Evolutionary conservation across 2,797 vertebrate genomes (phyloP), one percentile per base, ranked within the genome.

Genomic region (Pipistrellus pygmaeus): DNA sequence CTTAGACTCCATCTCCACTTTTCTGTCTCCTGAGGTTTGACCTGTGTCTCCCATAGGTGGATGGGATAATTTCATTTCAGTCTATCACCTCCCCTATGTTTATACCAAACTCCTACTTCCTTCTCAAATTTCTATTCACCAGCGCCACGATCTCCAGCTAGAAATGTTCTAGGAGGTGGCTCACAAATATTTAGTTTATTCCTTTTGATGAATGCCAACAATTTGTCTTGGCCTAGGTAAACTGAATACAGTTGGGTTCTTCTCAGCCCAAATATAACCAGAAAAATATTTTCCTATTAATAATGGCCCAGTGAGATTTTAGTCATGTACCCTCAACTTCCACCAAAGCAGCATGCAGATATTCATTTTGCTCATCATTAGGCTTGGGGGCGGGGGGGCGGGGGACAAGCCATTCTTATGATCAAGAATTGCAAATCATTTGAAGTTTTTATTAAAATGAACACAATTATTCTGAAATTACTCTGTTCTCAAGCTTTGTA

Each of bases 381-480:
- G 82, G 51, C 51, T 55, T 55, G 11, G 44, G 23, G n/a, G 23
- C 4, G n/a, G n/a, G n/a, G 23, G n/a, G 23, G 6, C 7, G 44
- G n/a, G 38, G 17, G 7, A 35, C 8, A 23, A 38, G 62, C 8
- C 30, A 48, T 46, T 86, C 57, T 72, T 76, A 35, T 87, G 48
- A 80, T 86, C 41, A 93, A 44, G 10, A 71, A 64, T 93, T 91
- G 23, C 27, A 89, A n/a, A 32, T 66, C 69, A 75, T 57, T 60
- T 92, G 14, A 94, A 85, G 30, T 87, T 88, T 85, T 76, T 76
- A 77, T 62, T 73, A 72, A 85, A 85, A 77, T 89, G 32, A 72
- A 81, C 17, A 15, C 41, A 90, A 82, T 96, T 85, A 14, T 60
- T 35, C 30, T 68, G 11, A 94, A 77, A 51, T 89, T 83, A 66